phyloP scores from a whole-genome alignment of 2,113 vertebrate genomes.

The Brevimyrus niger region DNA sequence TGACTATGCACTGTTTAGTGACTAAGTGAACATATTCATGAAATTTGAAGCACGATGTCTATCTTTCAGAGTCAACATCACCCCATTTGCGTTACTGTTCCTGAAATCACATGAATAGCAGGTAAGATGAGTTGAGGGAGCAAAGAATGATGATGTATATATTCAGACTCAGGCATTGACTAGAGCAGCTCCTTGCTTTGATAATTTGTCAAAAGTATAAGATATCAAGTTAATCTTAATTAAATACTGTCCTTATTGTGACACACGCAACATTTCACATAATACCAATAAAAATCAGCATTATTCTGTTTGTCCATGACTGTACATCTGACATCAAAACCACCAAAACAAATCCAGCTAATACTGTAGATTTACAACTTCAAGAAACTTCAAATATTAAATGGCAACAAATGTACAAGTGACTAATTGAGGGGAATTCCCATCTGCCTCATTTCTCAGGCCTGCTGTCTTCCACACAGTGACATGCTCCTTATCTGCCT shows the following conservation, averaged over 20 bases:
- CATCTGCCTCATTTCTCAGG: not conserved
- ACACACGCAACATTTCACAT: not conserved
- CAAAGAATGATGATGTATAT: not conserved
- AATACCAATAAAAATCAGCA: not conserved
- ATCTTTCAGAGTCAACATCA: not conserved
- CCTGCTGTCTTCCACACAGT: not conserved
- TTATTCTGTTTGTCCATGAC: not conserved
- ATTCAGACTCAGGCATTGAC: not conserved
- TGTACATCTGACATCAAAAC: not conserved
- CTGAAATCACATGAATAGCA: conserved; percentile 4
- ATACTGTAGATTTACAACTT: not conserved
- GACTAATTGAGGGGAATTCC: not conserved
- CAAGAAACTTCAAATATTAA: not conserved
- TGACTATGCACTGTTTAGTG: not conserved
- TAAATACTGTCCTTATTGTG: not conserved
- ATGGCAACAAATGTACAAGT: not conserved
- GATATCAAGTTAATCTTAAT: not conserved
- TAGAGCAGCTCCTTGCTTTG: not conserved
- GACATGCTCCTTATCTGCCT: too few species aligned
- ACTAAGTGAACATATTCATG: not conserved
- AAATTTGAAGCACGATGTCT: not conserved
- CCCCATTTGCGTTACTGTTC: not conserved
- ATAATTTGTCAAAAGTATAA: not conserved
- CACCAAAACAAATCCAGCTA: not conserved
- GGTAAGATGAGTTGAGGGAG: not conserved